Evolutionary conservation across 2,888 invertebrate species (phyloP), one percentile per base, ranked within the genome.

Genomic region (Formica aserva): DNA sequence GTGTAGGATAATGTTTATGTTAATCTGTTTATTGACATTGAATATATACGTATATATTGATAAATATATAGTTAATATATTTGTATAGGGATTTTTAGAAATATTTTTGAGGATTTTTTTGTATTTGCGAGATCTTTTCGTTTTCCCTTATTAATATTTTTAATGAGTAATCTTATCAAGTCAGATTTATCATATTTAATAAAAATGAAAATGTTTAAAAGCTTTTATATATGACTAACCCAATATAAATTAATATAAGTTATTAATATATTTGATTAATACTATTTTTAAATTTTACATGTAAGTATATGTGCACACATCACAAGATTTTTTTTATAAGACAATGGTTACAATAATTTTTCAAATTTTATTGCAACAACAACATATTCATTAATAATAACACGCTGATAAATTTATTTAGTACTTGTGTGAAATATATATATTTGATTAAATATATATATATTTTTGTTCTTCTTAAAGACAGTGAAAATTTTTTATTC

Each of bases 61-160:
- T 45, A 22, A 22, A 9, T 48, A 60, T 75, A 45, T 63, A 35
- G 18, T 63, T 63, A 75, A 48, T 75, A 48, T 48, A 48, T 48
- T 48, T 48, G 18, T 48, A 48, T 8, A 18, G 6, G 18, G 18
- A 18, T 41, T 41, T 41, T 45, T 45, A 45, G 15, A 48, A 3
- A n/a, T 32, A 4, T 35, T 48, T 62, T n/a, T 9, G 9, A 8
- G 13, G 45, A 60, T 75, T 63, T 63, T 75, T 63, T 45, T 1
- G 15, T 35, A 57, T 60, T 72, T 3, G 35, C 38, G 15, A 15
- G 1, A 1, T n/a, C 0, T 69, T 52, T 52, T 0, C 0, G 13
- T 35, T 55, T 8, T 71, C 15, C 1, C 8, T 35, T 55, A 35
- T 55, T 22, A 22, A 35, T 71, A 22, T 15, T 55, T 3, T 55